These are phyloP conservation scores for Halocynthia roretzi DNA, from an alignment of 23 tunicate genomes.

Conservation along the genomic window DNA sequence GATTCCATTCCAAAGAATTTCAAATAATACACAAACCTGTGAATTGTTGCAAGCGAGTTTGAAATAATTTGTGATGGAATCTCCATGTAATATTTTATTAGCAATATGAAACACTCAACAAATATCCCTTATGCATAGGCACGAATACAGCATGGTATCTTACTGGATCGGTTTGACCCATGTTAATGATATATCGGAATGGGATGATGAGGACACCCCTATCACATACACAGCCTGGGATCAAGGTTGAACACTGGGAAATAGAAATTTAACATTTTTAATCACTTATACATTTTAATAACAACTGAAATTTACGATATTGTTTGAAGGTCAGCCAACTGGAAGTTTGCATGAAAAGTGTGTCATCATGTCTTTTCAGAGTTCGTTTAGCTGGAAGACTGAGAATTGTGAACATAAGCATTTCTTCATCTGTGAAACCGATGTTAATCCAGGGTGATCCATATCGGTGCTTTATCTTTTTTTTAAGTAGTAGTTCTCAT, in stretches of 20 bases:
- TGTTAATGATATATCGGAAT: neutral
- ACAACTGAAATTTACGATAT: neutral
- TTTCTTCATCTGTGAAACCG: neutral
- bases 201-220: neutral
- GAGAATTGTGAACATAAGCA: neutral
- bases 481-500: no score
- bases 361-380: neutral
- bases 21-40: neutral
- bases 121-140: neutral
- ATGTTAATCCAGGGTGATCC: neutral
- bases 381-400: neutral
- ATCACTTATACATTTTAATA: neutral
- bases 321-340: neutral
- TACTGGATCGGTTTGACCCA: constrained; percentile 10
- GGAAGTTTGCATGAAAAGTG: neutral
- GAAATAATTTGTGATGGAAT: neutral
- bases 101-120: neutral
- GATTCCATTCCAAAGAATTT: neutral
- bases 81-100: no score
- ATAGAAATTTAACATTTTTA: neutral
- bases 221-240: constrained; percentile 3
- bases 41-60: neutral
- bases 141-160: constrained; percentile 4
- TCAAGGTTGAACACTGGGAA: neutral
- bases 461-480: no score